Evolutionary conservation across 2,797 vertebrate species (phyloP), one percentile per base, ranked within the genome.

Genomic region (Adrianichthys oophorus): DNA sequence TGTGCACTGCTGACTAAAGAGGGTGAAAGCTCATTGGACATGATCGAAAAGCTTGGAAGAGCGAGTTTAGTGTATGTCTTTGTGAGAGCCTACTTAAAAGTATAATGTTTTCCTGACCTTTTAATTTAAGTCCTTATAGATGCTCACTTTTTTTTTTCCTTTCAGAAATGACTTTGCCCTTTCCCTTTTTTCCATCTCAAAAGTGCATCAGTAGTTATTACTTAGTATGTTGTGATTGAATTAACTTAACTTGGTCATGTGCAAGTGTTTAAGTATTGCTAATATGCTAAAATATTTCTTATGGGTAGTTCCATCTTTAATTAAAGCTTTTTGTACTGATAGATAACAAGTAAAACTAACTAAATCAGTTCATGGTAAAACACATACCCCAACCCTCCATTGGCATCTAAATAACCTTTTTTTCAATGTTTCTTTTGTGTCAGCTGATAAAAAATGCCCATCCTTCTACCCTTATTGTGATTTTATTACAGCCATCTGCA

Each of bases 401-500:
- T 12, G 67, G 24, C 48, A 45, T 68, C 15, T 48, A 26, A 67
- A 56, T 60, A 71, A 64, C 52, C 19, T 19, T 57, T 73, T 67
- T 62, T 58, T 47, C 42, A 41, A 44, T 68, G 52, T 75, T 77
- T 64, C 10, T 32, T 63, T 56, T 29, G 62, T 63, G 79, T 78
- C 23, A 73, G 40, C 48, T 7, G 43, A 15, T 72, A 55, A 44
- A 59, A 62, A 53, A 71, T 64, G 60, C 21, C 42, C 52, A 62
- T 53, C 48, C 51, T 67, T 57, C 48, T 79, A 58, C 75, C 42
- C 41, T 48, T 60, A 70, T 85, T 80, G 70, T 79, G 63, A 72
- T 71, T 78, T 81, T 71, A 68, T 87, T 85, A 69, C 80, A 99
- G 97, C 65, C 69, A 93, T 84, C 88, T 98, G 77, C 89, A 89